A percentile compares a stretch with the other conserved stretches of the same genome.
These are phyloP conservation scores for Myoxocephalus aenaeus DNA, from an alignment of 2,797 vertebrate genomes.

Conservation along the genomic window DNA sequence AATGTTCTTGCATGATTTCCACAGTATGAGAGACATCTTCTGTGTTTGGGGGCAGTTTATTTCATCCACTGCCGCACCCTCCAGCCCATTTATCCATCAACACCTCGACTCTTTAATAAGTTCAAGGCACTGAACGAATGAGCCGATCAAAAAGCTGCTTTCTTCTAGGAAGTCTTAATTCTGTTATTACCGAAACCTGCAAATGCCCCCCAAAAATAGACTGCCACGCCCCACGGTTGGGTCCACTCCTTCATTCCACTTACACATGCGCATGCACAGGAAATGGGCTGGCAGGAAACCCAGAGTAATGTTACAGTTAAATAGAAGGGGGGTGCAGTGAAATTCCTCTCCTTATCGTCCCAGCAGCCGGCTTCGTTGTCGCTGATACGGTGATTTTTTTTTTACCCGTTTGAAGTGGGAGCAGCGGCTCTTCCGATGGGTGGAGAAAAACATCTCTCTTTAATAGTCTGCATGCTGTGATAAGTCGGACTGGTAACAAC, in stretches of 20 bases:
- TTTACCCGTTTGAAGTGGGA: constrained; percentile 1
- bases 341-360: constrained; percentile 61
- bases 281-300: constrained; percentile 71
- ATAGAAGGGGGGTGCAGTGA: constrained; percentile 43
- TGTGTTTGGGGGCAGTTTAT: too few relatives aligned
- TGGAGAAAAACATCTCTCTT: neutral
- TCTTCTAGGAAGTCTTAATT: neutral
- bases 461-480: neutral
- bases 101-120: neutral
- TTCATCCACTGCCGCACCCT: neutral
- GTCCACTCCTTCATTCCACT: constrained; percentile 7
- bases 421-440: neutral
- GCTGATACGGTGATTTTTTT: constrained; percentile 19
- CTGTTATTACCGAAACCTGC: constrained; percentile 2
- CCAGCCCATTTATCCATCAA: neutral
- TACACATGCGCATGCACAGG: constrained; percentile 45
- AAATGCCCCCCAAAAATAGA: neutral
- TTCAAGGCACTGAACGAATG: neutral
- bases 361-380: constrained; percentile 45
- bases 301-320: constrained; percentile 63
- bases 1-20: neutral
- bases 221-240: neutral
- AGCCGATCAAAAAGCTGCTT: neutral
- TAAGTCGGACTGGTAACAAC: neutral
- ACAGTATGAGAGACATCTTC: neutral